Conservation (phyloP, 2,888 invertebrate genomes). For the Caradrina kadenii region DNA sequence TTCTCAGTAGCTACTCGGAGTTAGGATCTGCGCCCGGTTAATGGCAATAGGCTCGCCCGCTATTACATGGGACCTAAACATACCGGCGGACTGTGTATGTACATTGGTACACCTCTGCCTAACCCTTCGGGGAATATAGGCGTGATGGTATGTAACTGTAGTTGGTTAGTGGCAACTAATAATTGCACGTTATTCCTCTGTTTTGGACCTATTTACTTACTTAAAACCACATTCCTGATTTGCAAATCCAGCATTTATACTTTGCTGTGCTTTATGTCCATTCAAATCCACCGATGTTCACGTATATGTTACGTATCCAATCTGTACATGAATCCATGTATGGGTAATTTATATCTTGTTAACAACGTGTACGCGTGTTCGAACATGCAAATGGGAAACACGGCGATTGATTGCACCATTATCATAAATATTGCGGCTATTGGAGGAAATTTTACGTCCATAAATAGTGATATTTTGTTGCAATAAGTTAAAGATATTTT, state of each 20-base stretch:
- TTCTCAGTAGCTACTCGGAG: too few species aligned
- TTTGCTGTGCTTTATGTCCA: background rate
- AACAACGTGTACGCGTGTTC: slow-evolving; percentile 23
- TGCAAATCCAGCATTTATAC: slow-evolving; percentile 11
- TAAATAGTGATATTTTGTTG: slow-evolving; percentile 1
- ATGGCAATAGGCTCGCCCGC: too few species aligned
- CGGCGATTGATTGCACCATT: slow-evolving; percentile 39
- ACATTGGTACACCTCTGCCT: too few species aligned
- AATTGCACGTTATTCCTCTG: too few species aligned
- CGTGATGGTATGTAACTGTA: too few species aligned
- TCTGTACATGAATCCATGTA: slow-evolving; percentile 35
- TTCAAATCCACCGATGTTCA: slow-evolving; percentile 24
- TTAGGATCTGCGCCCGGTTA: too few species aligned
- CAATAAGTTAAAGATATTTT: slow-evolving; percentile 4
- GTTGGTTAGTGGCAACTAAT: too few species aligned
- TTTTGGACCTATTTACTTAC: too few species aligned
- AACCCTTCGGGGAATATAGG: too few species aligned
- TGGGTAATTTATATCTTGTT: slow-evolving; percentile 35
- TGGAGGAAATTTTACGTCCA: background rate
- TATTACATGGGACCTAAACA: too few species aligned
- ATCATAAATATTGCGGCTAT: slow-evolving; percentile 16
- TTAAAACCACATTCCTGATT: background rate
- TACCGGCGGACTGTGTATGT: too few species aligned
- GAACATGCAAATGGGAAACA: slow-evolving; percentile 32
- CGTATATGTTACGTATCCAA: slow-evolving; percentile 14